Percentiles rank a stretch among this genome's conserved stretches.
These are phyloP conservation scores for Frieseomelitta varia DNA, from an alignment of 1,140 invertebrate species.

Conservation along the genomic window DNA sequence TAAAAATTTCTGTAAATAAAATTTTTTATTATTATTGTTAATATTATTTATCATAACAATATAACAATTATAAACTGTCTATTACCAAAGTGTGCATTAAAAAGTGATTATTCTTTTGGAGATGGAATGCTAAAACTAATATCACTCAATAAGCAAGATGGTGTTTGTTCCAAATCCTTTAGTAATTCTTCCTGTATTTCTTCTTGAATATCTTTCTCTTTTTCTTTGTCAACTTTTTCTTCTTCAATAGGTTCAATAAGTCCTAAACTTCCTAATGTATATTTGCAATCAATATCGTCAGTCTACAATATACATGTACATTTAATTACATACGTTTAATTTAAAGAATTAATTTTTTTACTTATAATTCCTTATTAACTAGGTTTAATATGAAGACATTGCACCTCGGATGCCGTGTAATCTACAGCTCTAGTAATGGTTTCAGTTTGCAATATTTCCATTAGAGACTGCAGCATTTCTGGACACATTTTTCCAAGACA, in stretches of 20 bases:
- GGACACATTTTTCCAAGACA: conserved; percentile 64
- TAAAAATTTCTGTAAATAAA: not conserved
- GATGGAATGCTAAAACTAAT: conserved; percentile 49
- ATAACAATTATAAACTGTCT: no score
- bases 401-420: conserved; percentile 52
- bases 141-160: conserved; percentile 35
- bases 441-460: conserved; percentile 70
- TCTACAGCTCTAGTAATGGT: conserved; percentile 26
- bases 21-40: no score
- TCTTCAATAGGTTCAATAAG: conserved; percentile 13
- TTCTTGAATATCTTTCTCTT: not conserved
- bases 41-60: not conserved
- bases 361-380: not conserved
- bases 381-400: not conserved
- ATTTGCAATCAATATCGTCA: conserved; percentile 16
- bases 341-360: not conserved
- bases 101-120: conserved; percentile 26
- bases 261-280: conserved; percentile 17
- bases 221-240: not conserved
- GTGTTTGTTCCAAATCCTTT: conserved; percentile 1
- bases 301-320: not conserved
- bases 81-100: not conserved
- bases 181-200: not conserved
- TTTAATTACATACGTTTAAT: not conserved
- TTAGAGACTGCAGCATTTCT: conserved; percentile 69